Base-by-base conservation (phyloP, 2,113 vertebrate species). In the Eira barbara region DNA sequence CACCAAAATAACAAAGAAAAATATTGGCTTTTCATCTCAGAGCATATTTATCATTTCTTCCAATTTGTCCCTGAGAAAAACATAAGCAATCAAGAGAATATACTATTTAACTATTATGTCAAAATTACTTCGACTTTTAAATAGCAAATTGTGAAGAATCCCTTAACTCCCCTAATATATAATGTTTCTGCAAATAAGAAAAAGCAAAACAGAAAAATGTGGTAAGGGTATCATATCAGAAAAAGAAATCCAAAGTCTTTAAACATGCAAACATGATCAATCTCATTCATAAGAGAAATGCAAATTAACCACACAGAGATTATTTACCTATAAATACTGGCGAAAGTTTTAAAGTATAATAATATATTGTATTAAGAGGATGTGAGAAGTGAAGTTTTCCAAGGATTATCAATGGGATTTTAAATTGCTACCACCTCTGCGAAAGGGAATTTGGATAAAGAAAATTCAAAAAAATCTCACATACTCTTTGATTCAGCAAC, bases 121-220 rank as follows among this genome's bases (percentile, higher is more conserved):
- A 95, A 95, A 96, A 93, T 73, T 73, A 85, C 21, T 52, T 67
- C 12, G 93, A 86, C 15, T 79, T 86, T 23, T 79, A 86, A 91
- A 93, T 3, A 96, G 74, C 8, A 93, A 95, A 71, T 65, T 17
- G 13, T 73, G 67, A 91, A 57, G n/a, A 31, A 97, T 85, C 39
- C 23, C 39, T 91, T 89, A 81, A 97, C 6, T 91, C 36, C 52
- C 14, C 27, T 89, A 89, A 87, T 84, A 49, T 47, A 80, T 29
- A 82, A 6, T 85, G 61, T 74, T 95, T 49, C 27, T 87, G 7
- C 34, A 92, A 96, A 67, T 49, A 79, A 83, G 18, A 55, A 29
- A 80, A 91, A 57, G 21, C 17, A 39, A 83, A 78, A 34, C 3
- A 25, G 39, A 55, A 61, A 92, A 86, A 61, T 6, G 25, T 59